phyloP scores from a whole-genome alignment of 2,113 vertebrate species.

The Ancistrus triradiatus region DNA sequence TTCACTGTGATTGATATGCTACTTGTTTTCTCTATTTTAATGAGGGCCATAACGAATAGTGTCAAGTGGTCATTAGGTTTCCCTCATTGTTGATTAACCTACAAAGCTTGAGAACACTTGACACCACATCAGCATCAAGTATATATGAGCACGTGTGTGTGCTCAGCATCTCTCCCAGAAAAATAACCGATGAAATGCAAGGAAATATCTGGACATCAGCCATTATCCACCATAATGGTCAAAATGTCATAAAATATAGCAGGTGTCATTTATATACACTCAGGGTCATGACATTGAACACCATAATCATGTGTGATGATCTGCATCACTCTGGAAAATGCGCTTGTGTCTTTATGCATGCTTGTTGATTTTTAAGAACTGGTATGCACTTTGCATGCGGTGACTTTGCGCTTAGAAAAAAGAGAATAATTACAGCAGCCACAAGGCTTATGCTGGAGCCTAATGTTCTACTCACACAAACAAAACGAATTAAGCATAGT shows the following conservation, averaged over 20 bases:
- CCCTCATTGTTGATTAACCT: constrained; percentile 47
- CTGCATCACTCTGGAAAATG: too few species aligned
- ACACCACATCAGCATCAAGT: constrained; percentile 14
- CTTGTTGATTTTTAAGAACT: too few species aligned
- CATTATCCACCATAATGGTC: constrained; percentile 3
- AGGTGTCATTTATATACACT: background rate
- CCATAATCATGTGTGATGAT: too few species aligned
- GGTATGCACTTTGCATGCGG: too few species aligned
- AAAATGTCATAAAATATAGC: background rate
- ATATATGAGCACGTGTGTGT: constrained; percentile 6
- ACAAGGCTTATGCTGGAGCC: too few species aligned
- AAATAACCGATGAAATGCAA: background rate
- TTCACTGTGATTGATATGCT: constrained; percentile 55
- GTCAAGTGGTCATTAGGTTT: constrained; percentile 47
- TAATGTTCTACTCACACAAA: too few species aligned
- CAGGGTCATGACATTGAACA: too few species aligned
- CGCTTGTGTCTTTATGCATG: too few species aligned
- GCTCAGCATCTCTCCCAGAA: background rate
- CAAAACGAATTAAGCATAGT: too few species aligned
- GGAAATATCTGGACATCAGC: constrained; percentile 4
- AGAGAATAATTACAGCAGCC: too few species aligned
- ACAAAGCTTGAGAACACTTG: constrained; percentile 20
- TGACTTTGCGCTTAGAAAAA: too few species aligned
- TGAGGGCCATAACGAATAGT: constrained; percentile 59
- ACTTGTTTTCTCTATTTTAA: constrained; percentile 57